These are phyloP conservation scores for Horisme vitalbata DNA, from an alignment of 2,888 invertebrate species.

Conservation along the genomic window DNA sequence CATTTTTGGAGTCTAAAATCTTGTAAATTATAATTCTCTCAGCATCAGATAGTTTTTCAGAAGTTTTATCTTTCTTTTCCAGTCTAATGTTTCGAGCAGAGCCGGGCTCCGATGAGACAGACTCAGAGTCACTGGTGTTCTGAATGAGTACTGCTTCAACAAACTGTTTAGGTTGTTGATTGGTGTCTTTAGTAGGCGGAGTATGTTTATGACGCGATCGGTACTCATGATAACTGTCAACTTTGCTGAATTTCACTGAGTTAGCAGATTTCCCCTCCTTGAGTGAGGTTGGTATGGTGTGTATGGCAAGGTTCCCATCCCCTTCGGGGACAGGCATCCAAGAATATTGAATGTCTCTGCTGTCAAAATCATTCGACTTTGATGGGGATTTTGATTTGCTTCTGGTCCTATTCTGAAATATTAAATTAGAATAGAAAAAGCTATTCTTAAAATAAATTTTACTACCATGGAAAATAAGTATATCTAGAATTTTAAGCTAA, in stretches of 20 bases:
- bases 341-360: conserved; percentile 63
- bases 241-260: conserved; percentile 65
- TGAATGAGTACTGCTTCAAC: conserved; percentile 51
- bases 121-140: conserved; percentile 45
- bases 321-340: conserved; percentile 78
- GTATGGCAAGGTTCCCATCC: conserved; percentile 62
- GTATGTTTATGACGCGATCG: conserved; percentile 73
- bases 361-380: conserved; percentile 39
- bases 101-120: conserved; percentile 52
- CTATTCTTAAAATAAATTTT: conserved; percentile 1
- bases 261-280: conserved; percentile 55
- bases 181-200: conserved; percentile 68
- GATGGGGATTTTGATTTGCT: conserved; percentile 49
- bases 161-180: conserved; percentile 38
- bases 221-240: conserved; percentile 74
- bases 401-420: conserved; percentile 43
- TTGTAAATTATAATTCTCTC: conserved; percentile 74
- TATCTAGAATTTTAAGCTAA: neutral
- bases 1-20: conserved; percentile 57
- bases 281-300: conserved; percentile 60
- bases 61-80: conserved; percentile 28
- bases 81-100: conserved; percentile 49
- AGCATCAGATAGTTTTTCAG: conserved; percentile 52
- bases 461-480: neutral
- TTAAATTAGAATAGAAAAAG: neutral